Base-by-base conservation (phyloP, 2,113 vertebrate species). In the Orycteropus afer region DNA sequence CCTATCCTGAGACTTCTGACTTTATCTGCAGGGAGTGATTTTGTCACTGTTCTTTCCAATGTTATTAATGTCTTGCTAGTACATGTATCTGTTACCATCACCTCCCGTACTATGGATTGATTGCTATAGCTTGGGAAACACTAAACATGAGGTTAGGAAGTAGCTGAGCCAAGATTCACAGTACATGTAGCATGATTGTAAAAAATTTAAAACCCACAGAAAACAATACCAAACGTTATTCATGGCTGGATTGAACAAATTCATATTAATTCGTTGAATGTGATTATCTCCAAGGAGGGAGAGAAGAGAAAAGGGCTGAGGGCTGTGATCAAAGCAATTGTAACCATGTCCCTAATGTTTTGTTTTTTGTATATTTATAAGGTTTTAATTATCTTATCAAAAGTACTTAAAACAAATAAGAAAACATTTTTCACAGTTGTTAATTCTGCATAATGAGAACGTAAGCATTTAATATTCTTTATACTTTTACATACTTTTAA, bases 351-450 rank as follows among this genome's bases (percentile, higher is more conserved):
- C n/a, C n/a, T n/a, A n/a, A n/a, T n/a, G n/a, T n/a, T n/a, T n/a
- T n/a, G n/a, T n/a, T n/a, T n/a, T n/a, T n/a, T n/a, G n/a, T n/a
- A n/a, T 51, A 53, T 47, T 96, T 5, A 15, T 51, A 37, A 78
- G 42, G n/a, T 65, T 73, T 88, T 81, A 76, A 80, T 85, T 86
- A 74, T 91, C 79, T 90, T 93, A 90, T 86, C 65, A 61, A 89
- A 94, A 90, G 23, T 2, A 6, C 71, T 91, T n/a, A 22, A 76
- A 82, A 78, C 55, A 82, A 88, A 89, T 55, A 51, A 59, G 22
- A 85, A 89, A 82, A 17, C 34, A 32, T 14, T 18, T 84, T 87
- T 91, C 40, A 80, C 13, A 5, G 18, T 95, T 67, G 85, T 32
- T 93, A 90, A 83, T 91, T 82, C 81, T 55, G 22, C 18, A 34